Evolutionary conservation across 2,888 invertebrate species (phyloP), one percentile per base, ranked within the genome.

Genomic region (Ornithoptera priamus): DNA sequence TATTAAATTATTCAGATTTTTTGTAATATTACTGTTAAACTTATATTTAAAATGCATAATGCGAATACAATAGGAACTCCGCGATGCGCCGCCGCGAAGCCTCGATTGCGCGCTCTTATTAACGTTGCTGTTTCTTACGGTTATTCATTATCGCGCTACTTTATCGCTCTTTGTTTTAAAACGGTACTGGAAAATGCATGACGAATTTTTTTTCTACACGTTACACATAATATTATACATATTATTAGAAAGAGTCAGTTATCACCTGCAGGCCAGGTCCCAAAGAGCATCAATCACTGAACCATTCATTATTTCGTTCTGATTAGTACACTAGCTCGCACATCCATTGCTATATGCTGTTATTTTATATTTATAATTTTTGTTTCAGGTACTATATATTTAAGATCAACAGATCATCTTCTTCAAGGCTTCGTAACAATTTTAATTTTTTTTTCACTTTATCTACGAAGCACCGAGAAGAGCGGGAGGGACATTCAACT

Each of bases 51-150:
- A 30, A 30, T 70, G 50, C 66, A 53, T 66, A 62, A 24, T 57
- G 46, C 62, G 2, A 66, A 65, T 62, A 56, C 65, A 65, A 42
- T 39, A 22, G 36, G 22, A 24, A 36, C 58, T 57, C 50, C 22
- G 63, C 63, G 56, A 18, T 63, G 24, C 46, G 24, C 22, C 62
- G 20, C 63, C 20, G 56, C n/a, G 12, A 36, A 10, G 39, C 22
- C 56, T 20, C 39, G 36, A 65, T 65, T 39, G 22, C 17, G 30
- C 4, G 50, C 60, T n/a, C 50, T 53, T 66, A 50, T 60, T 60
- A 60, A 46, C 30, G 50, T 66, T 46, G 50, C 60, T 24, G 60
- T 50, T 66, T 50, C 64, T 65, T 66, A 53, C 60, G 60, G 66
- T 60, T 53, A 50, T 36, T 53, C 66, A 65, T 46, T 65, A 30